These are phyloP conservation scores for Drosophila bipectinata DNA, from an alignment of 1,140 invertebrate species.

Conservation along the genomic window DNA sequence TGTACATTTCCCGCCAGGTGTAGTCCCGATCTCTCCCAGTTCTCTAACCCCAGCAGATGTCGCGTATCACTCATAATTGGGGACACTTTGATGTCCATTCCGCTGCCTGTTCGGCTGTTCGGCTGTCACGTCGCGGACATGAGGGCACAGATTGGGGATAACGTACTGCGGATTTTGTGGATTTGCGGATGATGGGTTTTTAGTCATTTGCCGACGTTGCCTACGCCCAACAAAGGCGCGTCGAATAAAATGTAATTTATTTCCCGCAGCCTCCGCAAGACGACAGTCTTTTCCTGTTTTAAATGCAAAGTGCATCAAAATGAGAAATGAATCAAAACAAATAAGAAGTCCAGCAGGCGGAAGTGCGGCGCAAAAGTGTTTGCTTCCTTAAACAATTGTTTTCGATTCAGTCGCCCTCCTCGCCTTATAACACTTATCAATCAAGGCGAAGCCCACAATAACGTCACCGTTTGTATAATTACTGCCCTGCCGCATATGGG, in stretches of 20 bases:
- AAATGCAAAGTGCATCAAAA: slow-evolving; percentile 22
- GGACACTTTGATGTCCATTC: slow-evolving; percentile 39
- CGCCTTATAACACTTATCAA: slow-evolving; percentile 45
- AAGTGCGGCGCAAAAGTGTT: slow-evolving; percentile 8
- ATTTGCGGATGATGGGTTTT: slow-evolving; percentile 16
- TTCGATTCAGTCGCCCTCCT: neutral
- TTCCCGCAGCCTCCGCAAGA: slow-evolving; percentile 5
- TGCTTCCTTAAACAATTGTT: slow-evolving; percentile 46
- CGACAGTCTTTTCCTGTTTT: slow-evolving; percentile 33
- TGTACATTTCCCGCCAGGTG: slow-evolving; percentile 21
- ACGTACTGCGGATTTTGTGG: slow-evolving; percentile 13
- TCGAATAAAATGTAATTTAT: slow-evolving; percentile 50
- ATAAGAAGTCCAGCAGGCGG: slow-evolving; percentile 26
- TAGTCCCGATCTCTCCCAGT: slow-evolving; percentile 16
- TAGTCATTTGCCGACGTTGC: no score
- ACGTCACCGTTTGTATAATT: slow-evolving; percentile 25
- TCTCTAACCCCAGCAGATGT: slow-evolving; percentile 41
- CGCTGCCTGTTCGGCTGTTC: slow-evolving; percentile 12
- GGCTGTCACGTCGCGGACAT: slow-evolving; percentile 31
- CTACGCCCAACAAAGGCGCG: slow-evolving; percentile 25
- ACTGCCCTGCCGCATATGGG: neutral
- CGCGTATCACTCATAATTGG: slow-evolving; percentile 38
- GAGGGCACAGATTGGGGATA: slow-evolving; percentile 36
- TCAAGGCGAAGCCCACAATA: slow-evolving; percentile 23
- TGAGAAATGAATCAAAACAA: slow-evolving; percentile 11